These are phyloP conservation scores for Acleris literana DNA, from an alignment of 2,888 invertebrate genomes.

Conservation along the genomic window DNA sequence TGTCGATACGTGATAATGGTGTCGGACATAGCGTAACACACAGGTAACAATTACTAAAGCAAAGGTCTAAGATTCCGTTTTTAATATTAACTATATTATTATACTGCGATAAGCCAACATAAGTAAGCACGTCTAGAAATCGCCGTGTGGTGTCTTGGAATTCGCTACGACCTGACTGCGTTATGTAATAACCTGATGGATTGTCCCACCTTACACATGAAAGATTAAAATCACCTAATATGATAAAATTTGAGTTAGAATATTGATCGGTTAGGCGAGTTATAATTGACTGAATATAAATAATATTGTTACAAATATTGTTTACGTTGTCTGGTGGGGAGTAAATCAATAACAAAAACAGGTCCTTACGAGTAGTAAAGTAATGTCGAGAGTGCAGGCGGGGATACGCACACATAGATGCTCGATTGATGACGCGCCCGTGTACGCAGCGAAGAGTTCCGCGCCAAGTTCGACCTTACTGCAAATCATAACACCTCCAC, in stretches of 20 bases:
- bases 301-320: not conserved
- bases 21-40: not conserved
- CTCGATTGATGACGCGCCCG: not conserved
- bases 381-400: not conserved
- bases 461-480: not conserved
- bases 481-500: slow-evolving; percentile 16
- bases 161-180: not conserved
- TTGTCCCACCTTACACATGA: not conserved
- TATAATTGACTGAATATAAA: not conserved
- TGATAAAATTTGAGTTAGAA: not conserved
- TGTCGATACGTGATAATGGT: not conserved
- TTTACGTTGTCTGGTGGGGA: not conserved
- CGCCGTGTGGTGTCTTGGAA: not conserved
- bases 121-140: not conserved
- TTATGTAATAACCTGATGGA: not conserved
- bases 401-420: not conserved
- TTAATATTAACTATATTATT: not conserved
- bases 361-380: not conserved
- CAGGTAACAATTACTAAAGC: not conserved
- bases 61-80: not conserved
- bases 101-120: not conserved
- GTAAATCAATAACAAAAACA: not conserved
- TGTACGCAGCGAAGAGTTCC: not conserved
- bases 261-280: not conserved
- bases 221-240: not conserved